These are phyloP conservation scores for Oreochromis niloticus DNA, from an alignment of 2,113 vertebrate species.

Conservation along the genomic window DNA sequence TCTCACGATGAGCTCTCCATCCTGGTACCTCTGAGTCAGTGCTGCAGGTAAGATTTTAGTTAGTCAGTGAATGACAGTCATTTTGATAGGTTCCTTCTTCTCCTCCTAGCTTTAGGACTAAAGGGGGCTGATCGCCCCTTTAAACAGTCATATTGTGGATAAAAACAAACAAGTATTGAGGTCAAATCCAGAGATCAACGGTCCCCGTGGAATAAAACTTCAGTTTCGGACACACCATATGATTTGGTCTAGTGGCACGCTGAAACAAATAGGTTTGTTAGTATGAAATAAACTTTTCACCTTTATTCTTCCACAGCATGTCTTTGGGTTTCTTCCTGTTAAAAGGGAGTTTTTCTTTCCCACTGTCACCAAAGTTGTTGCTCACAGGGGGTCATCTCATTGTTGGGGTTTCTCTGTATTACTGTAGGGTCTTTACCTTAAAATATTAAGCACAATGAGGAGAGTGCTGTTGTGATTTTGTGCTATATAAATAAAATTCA, in stretches of 20 bases:
- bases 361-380: not conserved
- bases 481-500: not conserved
- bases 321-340: not conserved
- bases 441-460: not conserved
- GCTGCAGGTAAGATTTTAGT: conserved; percentile 84
- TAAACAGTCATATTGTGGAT: not conserved
- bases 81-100: not conserved
- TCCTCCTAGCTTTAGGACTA: not conserved
- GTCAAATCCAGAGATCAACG: not conserved
- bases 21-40: conserved; percentile 91
- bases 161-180: not conserved
- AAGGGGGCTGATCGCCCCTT: not conserved
- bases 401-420: not conserved
- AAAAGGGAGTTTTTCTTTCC: not conserved
- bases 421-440: not conserved
- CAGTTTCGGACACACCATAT: not conserved
- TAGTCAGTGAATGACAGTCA: not conserved
- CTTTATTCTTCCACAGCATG: not conserved
- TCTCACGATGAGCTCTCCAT: conserved; percentile 95
- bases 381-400: accelerated
- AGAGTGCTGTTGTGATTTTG: not conserved
- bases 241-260: not conserved
- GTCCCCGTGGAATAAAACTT: not conserved
- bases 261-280: not conserved
- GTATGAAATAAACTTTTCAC: not conserved